Evolutionary conservation across 2,888 invertebrate genomes (phyloP).

Genomic region (Laothoe populi): DNA sequence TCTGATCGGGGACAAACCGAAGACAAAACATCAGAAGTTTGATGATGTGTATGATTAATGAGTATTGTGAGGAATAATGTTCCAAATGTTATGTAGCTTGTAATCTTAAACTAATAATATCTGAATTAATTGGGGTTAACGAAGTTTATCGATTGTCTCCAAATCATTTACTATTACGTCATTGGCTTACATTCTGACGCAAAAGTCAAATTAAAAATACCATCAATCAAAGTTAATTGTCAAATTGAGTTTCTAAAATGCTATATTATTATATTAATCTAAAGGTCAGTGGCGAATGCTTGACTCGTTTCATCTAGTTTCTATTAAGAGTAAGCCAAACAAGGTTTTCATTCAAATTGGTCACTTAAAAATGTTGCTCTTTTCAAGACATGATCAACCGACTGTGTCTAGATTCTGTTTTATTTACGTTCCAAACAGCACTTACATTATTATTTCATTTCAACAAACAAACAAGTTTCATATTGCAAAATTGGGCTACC

Average conservation of each 20-base stretch:
- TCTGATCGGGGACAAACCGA: too few relatives aligned
- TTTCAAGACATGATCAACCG: neutral
- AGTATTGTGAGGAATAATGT: neutral
- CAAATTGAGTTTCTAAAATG: neutral
- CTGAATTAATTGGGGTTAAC: neutral
- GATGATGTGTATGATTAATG: neutral
- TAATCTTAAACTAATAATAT: neutral
- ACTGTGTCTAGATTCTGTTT: neutral
- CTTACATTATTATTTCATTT: neutral
- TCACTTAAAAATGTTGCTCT: neutral
- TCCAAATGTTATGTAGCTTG: neutral
- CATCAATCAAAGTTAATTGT: neutral
- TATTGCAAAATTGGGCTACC: too few relatives aligned
- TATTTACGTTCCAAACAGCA: neutral
- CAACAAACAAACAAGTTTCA: too few relatives aligned
- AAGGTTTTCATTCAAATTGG: neutral
- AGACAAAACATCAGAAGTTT: neutral
- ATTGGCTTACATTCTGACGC: neutral
- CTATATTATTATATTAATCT: neutral
- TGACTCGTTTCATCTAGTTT: neutral
- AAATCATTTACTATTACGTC: neutral
- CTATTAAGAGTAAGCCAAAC: neutral
- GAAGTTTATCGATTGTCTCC: neutral
- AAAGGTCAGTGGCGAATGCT: neutral
- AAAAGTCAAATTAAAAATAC: neutral